Evolutionary conservation across 2,888 invertebrate genomes (phyloP).

Genomic region (Hofmannophila pseudospretella): DNA sequence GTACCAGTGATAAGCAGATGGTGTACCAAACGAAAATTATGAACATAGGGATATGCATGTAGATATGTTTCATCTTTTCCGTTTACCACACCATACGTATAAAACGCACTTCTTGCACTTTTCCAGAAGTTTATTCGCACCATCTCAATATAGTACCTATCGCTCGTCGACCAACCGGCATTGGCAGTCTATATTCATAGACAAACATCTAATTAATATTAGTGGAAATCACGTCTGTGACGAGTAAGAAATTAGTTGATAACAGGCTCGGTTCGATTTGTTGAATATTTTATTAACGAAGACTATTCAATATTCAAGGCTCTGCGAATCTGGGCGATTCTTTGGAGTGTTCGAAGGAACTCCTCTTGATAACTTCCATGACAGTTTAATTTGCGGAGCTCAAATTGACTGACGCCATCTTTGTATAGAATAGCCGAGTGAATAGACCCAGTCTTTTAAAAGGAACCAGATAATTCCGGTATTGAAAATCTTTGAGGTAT

Average conservation of each 20-base stretch:
- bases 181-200: constrained; percentile 17
- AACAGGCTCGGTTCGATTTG: constrained; percentile 41
- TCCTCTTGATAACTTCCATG: constrained; percentile 48
- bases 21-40: too few species aligned
- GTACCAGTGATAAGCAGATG: too few species aligned
- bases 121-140: too few species aligned
- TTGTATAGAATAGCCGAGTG: not conserved
- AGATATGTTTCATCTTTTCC: too few species aligned
- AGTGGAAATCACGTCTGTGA: constrained; percentile 34
- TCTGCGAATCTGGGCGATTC: constrained; percentile 26
- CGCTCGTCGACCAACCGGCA: not conserved
- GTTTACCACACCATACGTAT: too few species aligned
- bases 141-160: too few species aligned
- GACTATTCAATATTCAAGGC: constrained; percentile 63
- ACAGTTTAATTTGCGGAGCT: constrained; percentile 56
- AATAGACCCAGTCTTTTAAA: not conserved
- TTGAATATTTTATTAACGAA: constrained; percentile 59
- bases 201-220: constrained; percentile 31
- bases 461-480: not conserved
- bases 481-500: too few species aligned
- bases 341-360: constrained; percentile 39
- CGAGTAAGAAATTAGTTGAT: constrained; percentile 52
- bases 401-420: constrained; percentile 32
- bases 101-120: too few species aligned
- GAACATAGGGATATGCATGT: too few species aligned